Evolutionary conservation across 30 jellyfish, hydroid and myxozoan species (phyloP).

Genomic region (Chrysaora quinquecirrha): DNA sequence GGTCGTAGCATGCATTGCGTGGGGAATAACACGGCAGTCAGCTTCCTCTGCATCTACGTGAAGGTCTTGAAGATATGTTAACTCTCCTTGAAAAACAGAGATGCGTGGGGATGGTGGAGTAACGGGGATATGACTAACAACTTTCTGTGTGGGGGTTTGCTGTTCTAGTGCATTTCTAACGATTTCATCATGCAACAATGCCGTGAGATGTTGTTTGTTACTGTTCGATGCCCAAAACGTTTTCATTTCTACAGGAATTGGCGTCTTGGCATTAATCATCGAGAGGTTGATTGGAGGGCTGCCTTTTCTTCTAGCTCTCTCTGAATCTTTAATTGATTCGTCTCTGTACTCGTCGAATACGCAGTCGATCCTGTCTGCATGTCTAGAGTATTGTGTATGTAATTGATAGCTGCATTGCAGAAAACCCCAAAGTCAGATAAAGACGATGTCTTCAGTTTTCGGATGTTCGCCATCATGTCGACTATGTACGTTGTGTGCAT

Average conservation of each 20-base stretch:
- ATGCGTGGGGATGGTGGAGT: background rate
- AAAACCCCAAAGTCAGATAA: constrained; percentile 7
- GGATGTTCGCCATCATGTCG: constrained; percentile 12
- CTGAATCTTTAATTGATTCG: constrained; percentile 13
- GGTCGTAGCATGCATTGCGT: constrained; percentile 27
- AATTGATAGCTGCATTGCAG: background rate
- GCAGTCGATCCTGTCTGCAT: constrained; percentile 9
- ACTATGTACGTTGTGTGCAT: constrained; percentile 14
- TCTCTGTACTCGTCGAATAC: background rate
- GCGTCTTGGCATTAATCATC: constrained; percentile 5
- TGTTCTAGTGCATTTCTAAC: background rate
- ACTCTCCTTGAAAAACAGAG: constrained; percentile 6
- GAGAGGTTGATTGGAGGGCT: background rate
- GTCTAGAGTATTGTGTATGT: background rate
- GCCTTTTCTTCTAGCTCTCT: background rate
- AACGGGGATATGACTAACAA: constrained; percentile 24
- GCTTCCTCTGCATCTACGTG: constrained; percentile 20
- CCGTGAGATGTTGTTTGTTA: constrained; percentile 11
- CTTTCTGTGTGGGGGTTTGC: constrained; percentile 25
- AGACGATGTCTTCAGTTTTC: background rate
- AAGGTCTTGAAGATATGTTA: constrained; percentile 6
- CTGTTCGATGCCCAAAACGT: constrained; percentile 16
- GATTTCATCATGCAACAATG: background rate
- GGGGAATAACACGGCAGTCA: constrained; percentile 42
- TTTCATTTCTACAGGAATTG: constrained; percentile 10